Evolutionary conservation across 1,140 invertebrate species (phyloP).

Genomic region (Magallana ariakensis): DNA sequence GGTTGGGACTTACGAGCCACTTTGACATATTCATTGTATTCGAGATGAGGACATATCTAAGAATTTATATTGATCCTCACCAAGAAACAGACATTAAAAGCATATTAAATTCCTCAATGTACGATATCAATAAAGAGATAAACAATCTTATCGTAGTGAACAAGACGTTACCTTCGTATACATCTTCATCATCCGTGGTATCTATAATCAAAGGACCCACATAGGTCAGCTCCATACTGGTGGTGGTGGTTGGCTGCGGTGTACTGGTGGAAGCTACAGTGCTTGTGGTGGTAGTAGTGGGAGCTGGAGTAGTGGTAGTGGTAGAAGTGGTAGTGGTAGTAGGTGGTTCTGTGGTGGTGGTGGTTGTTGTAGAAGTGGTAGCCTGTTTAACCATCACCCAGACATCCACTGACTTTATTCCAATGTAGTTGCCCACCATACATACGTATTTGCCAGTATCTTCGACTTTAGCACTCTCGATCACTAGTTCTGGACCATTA

Average conservation of each 20-base stretch:
- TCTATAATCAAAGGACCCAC: neutral
- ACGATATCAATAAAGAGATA: too few relatives aligned
- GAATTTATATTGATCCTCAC: too few relatives aligned
- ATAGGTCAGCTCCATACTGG: neutral
- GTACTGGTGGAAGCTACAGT: slow-evolving; percentile 21
- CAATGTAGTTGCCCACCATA: slow-evolving; percentile 53
- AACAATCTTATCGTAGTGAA: neutral
- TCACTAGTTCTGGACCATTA: slow-evolving; percentile 42
- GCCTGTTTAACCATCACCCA: slow-evolving; percentile 54
- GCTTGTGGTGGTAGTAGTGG: slow-evolving; percentile 43
- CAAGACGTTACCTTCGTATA: slow-evolving; percentile 11
- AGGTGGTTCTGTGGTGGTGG: slow-evolving; percentile 46
- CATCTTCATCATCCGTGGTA: neutral
- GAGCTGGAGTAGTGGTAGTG: slow-evolving; percentile 43
- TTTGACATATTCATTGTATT: too few relatives aligned
- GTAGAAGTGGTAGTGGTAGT: slow-evolving; percentile 45
- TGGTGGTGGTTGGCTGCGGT: slow-evolving; percentile 21
- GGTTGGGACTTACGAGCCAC: too few relatives aligned
- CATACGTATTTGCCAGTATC: slow-evolving; percentile 56
- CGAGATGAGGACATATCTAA: too few relatives aligned
- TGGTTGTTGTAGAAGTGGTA: slow-evolving; percentile 49
- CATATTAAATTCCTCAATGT: too few relatives aligned
- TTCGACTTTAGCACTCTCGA: slow-evolving; percentile 17
- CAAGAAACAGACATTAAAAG: too few relatives aligned
- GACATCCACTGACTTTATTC: slow-evolving; percentile 45